Evolutionary conservation across 1,140 invertebrate species (phyloP).

Genomic region (Zaprionus africanus): DNA sequence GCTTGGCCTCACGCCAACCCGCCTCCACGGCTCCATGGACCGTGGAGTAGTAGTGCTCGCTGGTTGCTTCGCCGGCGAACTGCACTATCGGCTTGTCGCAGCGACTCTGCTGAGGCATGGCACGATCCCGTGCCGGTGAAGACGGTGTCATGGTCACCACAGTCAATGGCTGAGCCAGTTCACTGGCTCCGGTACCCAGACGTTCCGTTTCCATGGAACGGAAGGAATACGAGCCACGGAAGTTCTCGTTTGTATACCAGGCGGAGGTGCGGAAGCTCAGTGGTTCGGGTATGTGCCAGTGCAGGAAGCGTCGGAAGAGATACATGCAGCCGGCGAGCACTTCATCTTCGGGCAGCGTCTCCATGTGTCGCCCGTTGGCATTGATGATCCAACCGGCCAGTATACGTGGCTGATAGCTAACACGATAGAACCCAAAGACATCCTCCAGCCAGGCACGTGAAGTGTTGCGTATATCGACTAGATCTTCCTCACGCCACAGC

Average conservation of each 20-base stretch:
- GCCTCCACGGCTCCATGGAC: constrained; percentile 93
- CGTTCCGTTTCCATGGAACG: constrained; percentile 87
- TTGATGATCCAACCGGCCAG: constrained; percentile 88
- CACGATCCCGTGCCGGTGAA: constrained; percentile 22
- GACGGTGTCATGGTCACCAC: constrained; percentile 63
- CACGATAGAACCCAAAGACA: constrained; percentile 88
- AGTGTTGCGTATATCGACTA: constrained; percentile 86
- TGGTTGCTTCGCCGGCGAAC: constrained; percentile 91
- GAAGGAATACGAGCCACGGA: constrained; percentile 90
- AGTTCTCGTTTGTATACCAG: constrained; percentile 89
- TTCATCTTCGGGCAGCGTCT: constrained; percentile 85
- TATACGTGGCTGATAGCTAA: constrained; percentile 88
- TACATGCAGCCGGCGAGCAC: constrained; percentile 85
- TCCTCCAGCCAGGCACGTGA: constrained; percentile 87
- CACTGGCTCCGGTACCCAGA: constrained; percentile 84
- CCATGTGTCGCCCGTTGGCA: constrained; percentile 86
- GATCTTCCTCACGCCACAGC: constrained; percentile 86
- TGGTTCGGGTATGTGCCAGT: constrained; percentile 72
- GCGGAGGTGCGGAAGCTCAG: constrained; percentile 74
- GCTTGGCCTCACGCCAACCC: constrained; percentile 91
- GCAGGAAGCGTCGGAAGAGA: constrained; percentile 84
- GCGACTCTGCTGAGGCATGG: constrained; percentile 60
- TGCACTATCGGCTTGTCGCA: constrained; percentile 86
- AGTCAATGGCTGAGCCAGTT: constrained; percentile 85
- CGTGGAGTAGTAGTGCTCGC: constrained; percentile 89